Evolutionary conservation across 2,113 vertebrate genomes (phyloP), one percentile per base, ranked within the genome.

Genomic region (Corynorhinus townsendii): DNA sequence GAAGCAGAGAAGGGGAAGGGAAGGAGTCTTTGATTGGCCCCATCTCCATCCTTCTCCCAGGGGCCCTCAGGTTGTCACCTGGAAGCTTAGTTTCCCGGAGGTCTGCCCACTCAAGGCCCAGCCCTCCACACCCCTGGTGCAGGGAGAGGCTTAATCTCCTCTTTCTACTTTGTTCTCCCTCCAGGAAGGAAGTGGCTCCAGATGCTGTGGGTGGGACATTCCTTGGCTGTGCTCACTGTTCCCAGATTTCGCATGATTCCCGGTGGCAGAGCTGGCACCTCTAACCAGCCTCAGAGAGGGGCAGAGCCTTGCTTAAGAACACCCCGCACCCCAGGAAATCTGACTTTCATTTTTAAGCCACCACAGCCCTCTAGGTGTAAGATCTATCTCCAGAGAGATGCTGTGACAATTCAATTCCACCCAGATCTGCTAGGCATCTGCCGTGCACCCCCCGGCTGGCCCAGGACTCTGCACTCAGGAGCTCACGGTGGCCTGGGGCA

Each of bases 151-250:
- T 79, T 79, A 64, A 81, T 81, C 93, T 54, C 75, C 69, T 47
- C 40, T 95, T 56, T 89, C 45, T 7, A 17, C 81, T 94, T 95
- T 91, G 91, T 96, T 97, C 81, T 80, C n/a, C 69, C 73, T 91
- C 94, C 91, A 95, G 93, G 96, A 96, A 97, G 96, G 89, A 96
- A 96, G 66, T 47, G 59, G 83, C 71, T 95, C 89, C 86, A 93
- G 91, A 71, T 90, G 96, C 80, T 0, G 26, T 79, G 89, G 86
- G 85, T 45, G 93, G 89, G 89, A 95, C 94, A 68, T 86, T 94
- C 79, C 52, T 92, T 35, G 72, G 83, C 93, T 87, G 84, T 19
- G 85, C 11, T 90, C 0, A 0, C 72, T 52, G 54, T 90, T 94
- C 64, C 93, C 83, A 89, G 93, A 86, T 84, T 92, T 68, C 86